Base-by-base conservation (phyloP, 2,113 vertebrate genomes). In the Butorides virescens region DNA sequence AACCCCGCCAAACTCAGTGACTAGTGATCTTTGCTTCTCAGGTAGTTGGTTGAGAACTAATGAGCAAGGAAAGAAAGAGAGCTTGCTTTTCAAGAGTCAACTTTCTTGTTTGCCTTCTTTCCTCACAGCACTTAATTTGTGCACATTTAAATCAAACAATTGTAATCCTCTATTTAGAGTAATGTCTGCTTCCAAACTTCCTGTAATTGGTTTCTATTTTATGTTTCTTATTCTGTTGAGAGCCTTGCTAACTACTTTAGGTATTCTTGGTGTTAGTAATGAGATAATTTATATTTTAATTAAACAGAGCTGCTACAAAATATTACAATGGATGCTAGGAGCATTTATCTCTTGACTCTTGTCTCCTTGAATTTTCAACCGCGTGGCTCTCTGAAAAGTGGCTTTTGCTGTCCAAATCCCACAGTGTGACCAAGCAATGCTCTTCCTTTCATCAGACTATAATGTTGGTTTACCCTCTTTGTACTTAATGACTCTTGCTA, bases 271-370 rank as follows among this genome's bases (percentile, higher is more conserved):
- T 81, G 30, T 74, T 61, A 55, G 49, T 82, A 85, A 84, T 76
- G 83, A 63, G 50, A 61, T 55, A 63, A 78, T 82, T 93, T 85
- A 44, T 86, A 52, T 65, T 94, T 93, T 93, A 94, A 90, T 94
- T 92, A 88, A 94, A 56, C 30, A 49, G 21, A 58, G 14, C 19
- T 93, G 27, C 23, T 81, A 56, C 37, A 74, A 89, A 82, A 84
- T 86, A 93, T 66, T 93, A 59, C 20, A 68, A 42, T 22, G 25
- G 55, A 49, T 53, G 9, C 32, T 27, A 59, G 36, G 19, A 81
- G 9, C 9, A 39, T 93, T 95, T 91, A 46, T 93, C 44, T 72
- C 34, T 44, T 66, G 68, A 74, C 56, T 95, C 53, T 53, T 34
- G 18, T 53, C 65, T 86, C 39, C 36, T 95, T 85, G 80, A 95